Base-by-base conservation (phyloP, 2,113 vertebrate genomes). In the Athene noctua region DNA sequence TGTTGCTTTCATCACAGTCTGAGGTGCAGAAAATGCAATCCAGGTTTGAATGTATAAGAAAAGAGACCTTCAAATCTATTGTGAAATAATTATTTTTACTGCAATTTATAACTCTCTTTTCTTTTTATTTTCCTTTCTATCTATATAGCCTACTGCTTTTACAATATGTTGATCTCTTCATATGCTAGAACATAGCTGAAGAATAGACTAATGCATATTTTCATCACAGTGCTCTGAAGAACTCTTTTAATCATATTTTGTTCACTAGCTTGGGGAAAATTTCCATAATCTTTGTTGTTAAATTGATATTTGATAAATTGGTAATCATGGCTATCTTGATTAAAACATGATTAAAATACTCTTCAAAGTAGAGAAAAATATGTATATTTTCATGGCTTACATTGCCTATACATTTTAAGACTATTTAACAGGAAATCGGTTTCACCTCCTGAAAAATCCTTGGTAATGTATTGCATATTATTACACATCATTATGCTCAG, bases 251-350 rank as follows among this genome's bases (percentile, higher is more conserved):
- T 97, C 97, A 97, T 94, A 97, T 91, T 97, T 94, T 95, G 77
- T 95, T 93, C 5, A 0, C 68, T 75, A 70, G 57, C 80, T 87
- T 82, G 34, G 52, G 40, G 52, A 92, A 94, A 94, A 97, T 97
- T 96, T 97, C 96, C 96, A 97, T 97, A 96, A 92, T 94, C 96
- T 95, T 97, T 97, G 95, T 97, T 96, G 96, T 91, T 96, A 96
- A 97, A 97, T 94, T 97, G 94, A 86, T 97, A 94, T 96, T 95
- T 97, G 96, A 97, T 94, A 97, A 95, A 97, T 95, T 81, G 91
- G 62, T 95, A 94, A 97, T 95, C 94, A 91, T 0, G 3, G 36
- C n/a, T 92, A 91, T 92, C 88, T 86, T 96, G 96, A 97, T 97
- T 96, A 96, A 96, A 96, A 87, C 40, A 92, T 94, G 88, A 97